Percentiles rank a stretch among this genome's conserved stretches.
Evolutionary conservation across 2,113 vertebrate genomes (phyloP).

Genomic region (Ceyx cyanopectus): DNA sequence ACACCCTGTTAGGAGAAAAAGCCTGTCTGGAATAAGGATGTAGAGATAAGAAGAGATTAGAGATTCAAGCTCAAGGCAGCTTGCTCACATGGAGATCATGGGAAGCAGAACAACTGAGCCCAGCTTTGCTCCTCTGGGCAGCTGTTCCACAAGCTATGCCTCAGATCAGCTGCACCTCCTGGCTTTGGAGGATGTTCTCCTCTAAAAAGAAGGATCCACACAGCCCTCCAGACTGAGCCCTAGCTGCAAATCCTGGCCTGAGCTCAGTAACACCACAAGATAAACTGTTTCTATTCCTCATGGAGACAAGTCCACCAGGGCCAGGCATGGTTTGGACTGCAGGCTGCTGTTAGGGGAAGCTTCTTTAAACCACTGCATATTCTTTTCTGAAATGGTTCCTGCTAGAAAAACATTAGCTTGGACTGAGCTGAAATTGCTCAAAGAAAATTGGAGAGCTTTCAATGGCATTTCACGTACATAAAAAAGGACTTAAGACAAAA

Average conservation of each 20-base stretch:
- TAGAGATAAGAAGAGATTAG: conserved; percentile 50
- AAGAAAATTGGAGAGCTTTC: conserved; percentile 5
- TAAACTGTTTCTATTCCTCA: background rate
- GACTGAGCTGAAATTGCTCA: background rate
- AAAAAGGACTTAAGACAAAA: background rate
- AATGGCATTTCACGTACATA: background rate
- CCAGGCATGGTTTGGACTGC: background rate
- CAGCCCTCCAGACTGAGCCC: background rate
- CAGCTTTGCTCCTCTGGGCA: background rate
- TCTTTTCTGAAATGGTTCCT: background rate
- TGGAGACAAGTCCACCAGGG: background rate
- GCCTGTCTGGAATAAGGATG: conserved; percentile 52
- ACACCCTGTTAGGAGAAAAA: conserved; percentile 21
- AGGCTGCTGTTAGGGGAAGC: background rate
- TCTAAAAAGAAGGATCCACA: background rate
- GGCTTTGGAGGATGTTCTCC: background rate
- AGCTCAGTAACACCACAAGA: background rate
- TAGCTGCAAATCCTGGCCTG: background rate
- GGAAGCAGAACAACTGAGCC: background rate
- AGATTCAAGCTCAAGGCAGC: background rate
- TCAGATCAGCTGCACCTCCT: background rate
- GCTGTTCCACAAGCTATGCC: background rate
- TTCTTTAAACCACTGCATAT: background rate
- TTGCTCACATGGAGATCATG: background rate
- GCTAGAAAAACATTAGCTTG: background rate